These are phyloP conservation scores for Poecilia wingei DNA, from an alignment of 2,797 vertebrate genomes.

Conservation along the genomic window DNA sequence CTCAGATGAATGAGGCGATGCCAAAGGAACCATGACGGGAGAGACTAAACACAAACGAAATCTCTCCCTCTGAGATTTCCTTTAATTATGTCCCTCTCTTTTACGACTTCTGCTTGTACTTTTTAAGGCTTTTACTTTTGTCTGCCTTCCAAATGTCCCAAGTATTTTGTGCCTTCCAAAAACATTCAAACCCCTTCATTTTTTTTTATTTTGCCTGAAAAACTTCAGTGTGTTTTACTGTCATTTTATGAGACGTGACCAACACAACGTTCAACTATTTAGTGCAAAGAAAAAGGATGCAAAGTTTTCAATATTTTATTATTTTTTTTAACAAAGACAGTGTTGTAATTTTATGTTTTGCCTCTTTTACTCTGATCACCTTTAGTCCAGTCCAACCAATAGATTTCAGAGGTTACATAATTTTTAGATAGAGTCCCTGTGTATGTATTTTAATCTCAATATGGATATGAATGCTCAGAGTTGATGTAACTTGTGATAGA, in stretches of 20 bases:
- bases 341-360: not conserved
- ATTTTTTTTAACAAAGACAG: too few relatives aligned
- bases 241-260: not conserved
- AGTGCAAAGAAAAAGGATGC: not conserved
- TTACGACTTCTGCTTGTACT: slow-evolving; percentile 19
- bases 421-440: not conserved
- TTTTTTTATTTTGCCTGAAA: not conserved
- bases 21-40: slow-evolving; percentile 56
- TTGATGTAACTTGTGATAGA: not conserved
- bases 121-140: slow-evolving; percentile 16
- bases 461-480: not conserved
- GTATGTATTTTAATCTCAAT: not conserved
- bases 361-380: not conserved
- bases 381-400: not conserved
- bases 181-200: not conserved
- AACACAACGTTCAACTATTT: not conserved
- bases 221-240: not conserved
- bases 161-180: not conserved
- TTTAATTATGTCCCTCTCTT: slow-evolving; percentile 44
- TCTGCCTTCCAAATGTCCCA: not conserved
- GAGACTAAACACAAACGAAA: slow-evolving; percentile 70
- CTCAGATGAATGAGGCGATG: slow-evolving; percentile 71
- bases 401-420: not conserved
- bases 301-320: not conserved
- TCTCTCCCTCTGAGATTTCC: slow-evolving; percentile 37